Percentiles rank a stretch among this genome's conserved stretches.
These are phyloP conservation scores for Pentalonia nigronervosa DNA, from an alignment of 1,140 invertebrate species.

Conservation along the genomic window DNA sequence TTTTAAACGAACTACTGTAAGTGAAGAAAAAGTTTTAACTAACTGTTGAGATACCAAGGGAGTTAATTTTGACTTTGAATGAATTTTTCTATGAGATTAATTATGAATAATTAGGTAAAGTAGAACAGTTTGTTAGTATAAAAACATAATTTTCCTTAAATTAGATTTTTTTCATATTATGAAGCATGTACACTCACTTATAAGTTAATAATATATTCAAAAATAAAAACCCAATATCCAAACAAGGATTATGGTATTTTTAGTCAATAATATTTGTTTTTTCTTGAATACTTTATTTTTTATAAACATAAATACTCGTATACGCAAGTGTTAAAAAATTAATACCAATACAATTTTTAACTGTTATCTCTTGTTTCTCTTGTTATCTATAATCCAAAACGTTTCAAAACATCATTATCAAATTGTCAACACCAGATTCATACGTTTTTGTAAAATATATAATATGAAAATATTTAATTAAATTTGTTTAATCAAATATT, in stretches of 20 bases:
- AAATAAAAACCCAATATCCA: neutral
- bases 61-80: constrained; percentile 20
- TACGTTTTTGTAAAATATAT: too few relatives aligned
- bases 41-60: neutral
- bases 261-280: neutral
- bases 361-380: too few relatives aligned
- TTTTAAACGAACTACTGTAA: neutral
- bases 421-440: too few relatives aligned
- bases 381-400: too few relatives aligned
- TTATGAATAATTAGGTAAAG: neutral
- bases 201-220: neutral
- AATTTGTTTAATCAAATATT: too few relatives aligned
- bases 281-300: neutral
- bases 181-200: neutral
- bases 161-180: neutral
- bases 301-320: neutral
- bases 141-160: neutral
- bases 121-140: neutral
- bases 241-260: neutral
- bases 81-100: neutral
- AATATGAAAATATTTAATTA: too few relatives aligned
- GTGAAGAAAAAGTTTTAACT: constrained; percentile 19
- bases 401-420: too few relatives aligned
- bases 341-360: too few relatives aligned
- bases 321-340: too few relatives aligned